Evolutionary conservation across 2,888 invertebrate genomes (phyloP), one percentile per base, ranked within the genome.

Genomic region (Cataglyphis livida): DNA sequence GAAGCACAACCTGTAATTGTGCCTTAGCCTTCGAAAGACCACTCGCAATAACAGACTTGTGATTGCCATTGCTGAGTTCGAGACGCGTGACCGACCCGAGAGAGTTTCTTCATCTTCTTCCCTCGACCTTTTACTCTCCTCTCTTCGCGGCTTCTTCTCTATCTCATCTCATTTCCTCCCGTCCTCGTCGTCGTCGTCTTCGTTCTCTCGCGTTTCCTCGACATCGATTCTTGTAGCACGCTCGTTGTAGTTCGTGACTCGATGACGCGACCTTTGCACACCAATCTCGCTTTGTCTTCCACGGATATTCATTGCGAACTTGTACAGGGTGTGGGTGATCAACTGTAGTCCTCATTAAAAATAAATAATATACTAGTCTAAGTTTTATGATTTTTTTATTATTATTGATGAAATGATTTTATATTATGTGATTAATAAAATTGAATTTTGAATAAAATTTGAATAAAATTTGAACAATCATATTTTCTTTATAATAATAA

Each of bases 1-100:
- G 70, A 66, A 71, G 70, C 81, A 84, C 81, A 84, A 88, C 82
- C 84, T 88, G 85, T 82, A 83, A 88, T 87, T 88, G 85, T 82
- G 73, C 81, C 81, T 85, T 83, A 79, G 78, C 83, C 71, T 84
- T 81, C 82, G 82, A 83, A 71, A 74, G 82, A 81, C 59, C 82
- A 32, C 79, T 86, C 83, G 85, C 84, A 84, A 85, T 88, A 84
- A 85, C 81, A 84, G 86, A 85, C 76, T 78, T 51, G 70, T 57
- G 88, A 88, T 88, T 86, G 83, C 83, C 51, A 83, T 83, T 88
- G 81, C 82, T 51, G 82, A 70, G 74, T 44, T 54, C 71, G 83
- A 75, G 83, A 84, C 85, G 86, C 84, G 86, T 86, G 88, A 88
- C 88, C 83, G 64, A 75, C 82, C 61, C 83, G 59, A 44, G 32